A percentile compares a stretch with the other conserved stretches of the same genome.
Evolutionary conservation across 2,888 invertebrate genomes (phyloP).

Genomic region (Drosophila rubida): DNA sequence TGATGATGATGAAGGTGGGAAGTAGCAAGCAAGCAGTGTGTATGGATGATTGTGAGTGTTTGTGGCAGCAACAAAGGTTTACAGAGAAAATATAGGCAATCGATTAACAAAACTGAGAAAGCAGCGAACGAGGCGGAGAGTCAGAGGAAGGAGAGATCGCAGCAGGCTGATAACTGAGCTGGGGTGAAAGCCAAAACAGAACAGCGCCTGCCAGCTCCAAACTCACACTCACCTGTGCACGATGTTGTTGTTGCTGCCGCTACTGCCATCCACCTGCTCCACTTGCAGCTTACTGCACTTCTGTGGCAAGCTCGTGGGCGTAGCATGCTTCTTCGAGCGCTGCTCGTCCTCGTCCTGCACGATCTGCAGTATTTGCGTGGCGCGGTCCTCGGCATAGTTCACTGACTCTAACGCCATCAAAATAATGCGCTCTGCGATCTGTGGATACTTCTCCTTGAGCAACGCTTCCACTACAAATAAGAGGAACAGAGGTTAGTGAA

Average conservation of each 20-base stretch:
- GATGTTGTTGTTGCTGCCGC: conserved; percentile 33
- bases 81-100: conserved; percentile 70
- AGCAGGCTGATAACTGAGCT: conserved; percentile 16
- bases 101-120: conserved; percentile 69
- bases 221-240: conserved; percentile 49
- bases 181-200: conserved; percentile 17
- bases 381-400: conserved; percentile 92
- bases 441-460: conserved; percentile 90
- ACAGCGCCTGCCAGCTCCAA: conserved; percentile 11
- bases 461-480: conserved; percentile 89
- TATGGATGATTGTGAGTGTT: conserved; percentile 30
- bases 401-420: conserved; percentile 95
- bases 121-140: conserved; percentile 41
- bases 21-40: conserved; percentile 51
- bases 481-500: background rate
- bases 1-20: conserved; percentile 37
- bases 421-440: conserved; percentile 92
- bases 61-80: conserved; percentile 72
- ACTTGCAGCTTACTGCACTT: conserved; percentile 12
- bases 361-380: conserved; percentile 91
- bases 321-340: conserved; percentile 70
- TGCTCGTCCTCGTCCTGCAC: conserved; percentile 88
- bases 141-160: conserved; percentile 22
- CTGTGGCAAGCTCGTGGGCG: conserved; percentile 7
- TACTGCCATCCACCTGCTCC: background rate